phyloP scores from a whole-genome alignment of 2,113 vertebrate genomes.

The human (Homo sapiens) region DNA sequence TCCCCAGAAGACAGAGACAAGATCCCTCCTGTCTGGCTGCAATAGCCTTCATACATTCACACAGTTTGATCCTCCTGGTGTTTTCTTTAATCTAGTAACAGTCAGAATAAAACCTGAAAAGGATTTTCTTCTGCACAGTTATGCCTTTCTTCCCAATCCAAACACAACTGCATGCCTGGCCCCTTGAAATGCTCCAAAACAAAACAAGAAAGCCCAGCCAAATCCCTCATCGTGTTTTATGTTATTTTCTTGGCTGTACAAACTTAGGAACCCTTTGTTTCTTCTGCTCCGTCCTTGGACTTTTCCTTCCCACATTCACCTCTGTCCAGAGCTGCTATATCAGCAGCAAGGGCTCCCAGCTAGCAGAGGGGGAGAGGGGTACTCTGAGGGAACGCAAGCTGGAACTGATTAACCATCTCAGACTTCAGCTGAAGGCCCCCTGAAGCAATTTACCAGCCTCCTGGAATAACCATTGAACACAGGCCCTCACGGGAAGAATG shows the following conservation, averaged over 20 bases:
- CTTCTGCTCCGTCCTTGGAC: not conserved
- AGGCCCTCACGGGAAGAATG: not conserved
- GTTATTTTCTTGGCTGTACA: constrained; percentile 45
- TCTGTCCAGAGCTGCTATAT: not conserved
- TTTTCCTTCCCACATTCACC: not conserved
- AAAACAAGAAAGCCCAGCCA: constrained; percentile 47
- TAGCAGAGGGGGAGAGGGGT: not conserved
- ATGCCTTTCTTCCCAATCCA: constrained; percentile 63
- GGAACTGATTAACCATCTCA: not conserved
- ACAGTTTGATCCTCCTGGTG: not conserved
- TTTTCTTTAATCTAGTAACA: constrained; percentile 56
- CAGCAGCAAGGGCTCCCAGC: not conserved
- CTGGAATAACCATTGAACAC: not conserved
- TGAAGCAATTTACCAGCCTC: not conserved
- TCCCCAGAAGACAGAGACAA: not conserved
- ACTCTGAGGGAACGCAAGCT: not conserved
- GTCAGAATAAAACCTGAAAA: constrained; percentile 56
- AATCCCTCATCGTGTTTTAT: constrained; percentile 37
- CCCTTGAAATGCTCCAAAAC: constrained; percentile 58
- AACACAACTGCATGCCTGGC: constrained; percentile 33
- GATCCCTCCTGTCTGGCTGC: not conserved
- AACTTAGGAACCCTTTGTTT: constrained; percentile 29
- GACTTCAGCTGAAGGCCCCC: not conserved
- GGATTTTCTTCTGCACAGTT: constrained; percentile 57
- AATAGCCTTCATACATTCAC: not conserved